These are phyloP conservation scores for Chrosomus eos DNA, from an alignment of 2,797 vertebrate genomes.

Conservation along the genomic window DNA sequence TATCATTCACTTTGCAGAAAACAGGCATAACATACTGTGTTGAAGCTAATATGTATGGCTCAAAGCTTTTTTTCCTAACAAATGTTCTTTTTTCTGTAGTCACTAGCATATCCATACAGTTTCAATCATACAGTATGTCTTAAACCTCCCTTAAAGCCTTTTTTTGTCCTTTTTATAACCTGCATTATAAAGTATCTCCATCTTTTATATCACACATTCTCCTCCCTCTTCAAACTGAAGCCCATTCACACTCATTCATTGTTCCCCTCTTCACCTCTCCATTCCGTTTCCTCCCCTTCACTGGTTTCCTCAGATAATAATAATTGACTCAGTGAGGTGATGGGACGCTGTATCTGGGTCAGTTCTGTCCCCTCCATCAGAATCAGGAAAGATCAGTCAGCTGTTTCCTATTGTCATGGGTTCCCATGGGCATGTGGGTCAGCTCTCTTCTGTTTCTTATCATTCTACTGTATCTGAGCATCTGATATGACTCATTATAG, in stretches of 20 bases:
- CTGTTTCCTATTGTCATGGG: constrained; percentile 71
- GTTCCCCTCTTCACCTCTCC: constrained; percentile 10
- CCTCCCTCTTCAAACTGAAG: constrained; percentile 35
- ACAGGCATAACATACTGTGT: not conserved
- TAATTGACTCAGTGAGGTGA: constrained; percentile 67
- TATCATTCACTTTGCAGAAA: not conserved
- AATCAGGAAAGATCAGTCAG: constrained; percentile 67
- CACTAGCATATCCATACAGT: not conserved
- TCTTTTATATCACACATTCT: not conserved
- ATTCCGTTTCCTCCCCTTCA: constrained; percentile 13
- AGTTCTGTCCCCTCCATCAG: constrained; percentile 63
- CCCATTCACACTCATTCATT: constrained; percentile 9
- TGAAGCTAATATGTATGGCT: not conserved
- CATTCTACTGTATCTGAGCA: constrained; percentile 38
- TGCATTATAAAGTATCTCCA: not conserved
- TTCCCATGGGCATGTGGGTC: constrained; percentile 67
- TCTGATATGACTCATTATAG: constrained; percentile 34
- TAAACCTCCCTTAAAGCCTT: not conserved
- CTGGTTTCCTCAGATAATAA: constrained; percentile 51
- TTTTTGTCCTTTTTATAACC: not conserved
- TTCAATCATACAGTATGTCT: not conserved
- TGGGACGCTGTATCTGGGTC: constrained; percentile 74
- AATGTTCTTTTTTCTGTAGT: not conserved
- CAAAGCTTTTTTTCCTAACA: not conserved
- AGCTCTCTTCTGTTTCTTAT: constrained; percentile 28